These are phyloP conservation scores for Hypolimnas misippus DNA, from an alignment of 2,888 invertebrate genomes.

Conservation along the genomic window DNA sequence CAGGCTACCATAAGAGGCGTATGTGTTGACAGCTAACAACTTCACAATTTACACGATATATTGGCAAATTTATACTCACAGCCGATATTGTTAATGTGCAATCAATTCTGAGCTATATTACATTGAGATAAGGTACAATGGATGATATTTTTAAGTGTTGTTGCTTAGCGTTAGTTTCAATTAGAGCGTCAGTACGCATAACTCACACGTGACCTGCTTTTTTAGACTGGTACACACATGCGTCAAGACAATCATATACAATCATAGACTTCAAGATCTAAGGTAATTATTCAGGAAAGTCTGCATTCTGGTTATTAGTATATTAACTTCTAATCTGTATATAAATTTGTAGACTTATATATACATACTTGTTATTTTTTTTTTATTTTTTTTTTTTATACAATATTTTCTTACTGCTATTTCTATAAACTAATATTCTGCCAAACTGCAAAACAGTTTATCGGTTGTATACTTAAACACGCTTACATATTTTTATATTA, in stretches of 20 bases:
- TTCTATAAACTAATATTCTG: too few relatives aligned
- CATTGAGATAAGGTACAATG: conserved; percentile 23
- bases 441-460: too few relatives aligned
- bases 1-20: conserved; percentile 40
- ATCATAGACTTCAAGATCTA: neutral
- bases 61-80: conserved; percentile 26
- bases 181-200: conserved; percentile 43
- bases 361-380: too few relatives aligned
- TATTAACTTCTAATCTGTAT: neutral
- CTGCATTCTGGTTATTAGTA: neutral
- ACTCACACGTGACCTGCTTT: conserved; percentile 42
- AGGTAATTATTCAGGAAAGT: neutral
- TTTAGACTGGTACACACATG: conserved; percentile 25
- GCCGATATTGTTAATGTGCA: neutral
- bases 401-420: too few relatives aligned
- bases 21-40: conserved; percentile 41
- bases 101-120: conserved; percentile 31
- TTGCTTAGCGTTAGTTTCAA: conserved; percentile 35
- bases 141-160: conserved; percentile 8
- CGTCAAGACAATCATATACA: conserved; percentile 17
- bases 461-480: too few relatives aligned
- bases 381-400: too few relatives aligned
- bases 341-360: too few relatives aligned
- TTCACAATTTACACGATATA: conserved; percentile 46
- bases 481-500: too few relatives aligned